Conservation (phyloP, 2,888 invertebrate genomes). For the Nysson spinosus region DNA sequence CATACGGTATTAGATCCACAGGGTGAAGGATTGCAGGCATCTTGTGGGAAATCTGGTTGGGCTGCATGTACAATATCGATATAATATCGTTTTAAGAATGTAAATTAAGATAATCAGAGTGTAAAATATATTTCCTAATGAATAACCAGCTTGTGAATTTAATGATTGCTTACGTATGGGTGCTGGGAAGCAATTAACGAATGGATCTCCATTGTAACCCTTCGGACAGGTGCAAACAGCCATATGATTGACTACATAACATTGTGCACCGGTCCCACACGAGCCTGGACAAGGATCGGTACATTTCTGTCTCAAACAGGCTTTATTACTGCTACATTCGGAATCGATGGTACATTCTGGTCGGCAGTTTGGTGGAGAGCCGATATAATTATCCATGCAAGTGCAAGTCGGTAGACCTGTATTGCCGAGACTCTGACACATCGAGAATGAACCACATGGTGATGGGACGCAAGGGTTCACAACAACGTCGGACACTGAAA, state of each 20-base stretch:
- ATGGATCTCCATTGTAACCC: conserved; percentile 79
- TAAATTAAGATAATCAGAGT: no score
- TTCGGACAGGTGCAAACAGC: conserved; percentile 78
- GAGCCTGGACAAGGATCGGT: conserved; percentile 79
- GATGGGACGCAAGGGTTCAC: conserved; percentile 87
- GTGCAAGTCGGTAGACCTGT: conserved; percentile 84
- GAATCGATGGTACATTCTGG: conserved; percentile 77
- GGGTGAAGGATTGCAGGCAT: conserved; percentile 83
- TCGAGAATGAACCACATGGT: conserved; percentile 90
- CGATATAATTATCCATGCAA: conserved; percentile 77
- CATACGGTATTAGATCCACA: conserved; percentile 88
- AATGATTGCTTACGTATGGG: conserved; percentile 79
- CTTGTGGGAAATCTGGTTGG: conserved; percentile 61
- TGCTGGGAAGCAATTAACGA: conserved; percentile 73
- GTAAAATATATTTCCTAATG: no score
- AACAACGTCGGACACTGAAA: conserved; percentile 28
- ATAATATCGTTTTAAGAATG: conserved; percentile 40
- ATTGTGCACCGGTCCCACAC: conserved; percentile 78
- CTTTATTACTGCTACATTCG: conserved; percentile 77
- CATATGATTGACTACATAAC: conserved; percentile 78
- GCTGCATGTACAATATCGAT: conserved; percentile 21
- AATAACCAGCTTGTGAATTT: no score
- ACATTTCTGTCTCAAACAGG: conserved; percentile 79
- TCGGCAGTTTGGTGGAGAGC: conserved; percentile 76
- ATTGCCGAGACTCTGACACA: conserved; percentile 84